Base-by-base conservation (phyloP, 2,888 invertebrate genomes). In the Acanthosepion esculentum region DNA sequence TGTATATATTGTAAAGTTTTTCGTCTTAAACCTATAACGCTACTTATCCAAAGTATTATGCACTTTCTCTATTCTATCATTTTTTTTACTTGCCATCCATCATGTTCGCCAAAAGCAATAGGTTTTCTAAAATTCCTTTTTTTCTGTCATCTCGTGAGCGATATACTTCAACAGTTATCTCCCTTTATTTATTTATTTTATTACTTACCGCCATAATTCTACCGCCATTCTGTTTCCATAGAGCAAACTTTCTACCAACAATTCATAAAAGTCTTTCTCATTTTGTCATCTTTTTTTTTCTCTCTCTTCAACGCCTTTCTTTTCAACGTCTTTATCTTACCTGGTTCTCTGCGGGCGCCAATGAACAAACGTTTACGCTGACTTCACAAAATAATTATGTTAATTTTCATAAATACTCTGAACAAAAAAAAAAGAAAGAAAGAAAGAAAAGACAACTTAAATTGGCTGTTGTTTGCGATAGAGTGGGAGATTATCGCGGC, bases 371-470 rank as follows among this genome's bases (percentile, higher is more conserved):
- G 78, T n/a, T 78, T 78, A 78, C n/a, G 78, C 78, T 18, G 78
- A 78, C n/a, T 78, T 78, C 78, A 78, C 78, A 78, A 78, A 78
- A 78, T 78, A 78, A 78, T 78, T 78, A 78, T 78, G 78, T n/a
- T 33, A 78, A 78, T 78, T 78, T 78, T 78, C 78, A 78, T 78
- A 78, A 78, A 78, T 78, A n/a, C n/a, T 10, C n/a, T 33, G 5
- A 78, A 33, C 12, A 78, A 78, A 78, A 78, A 78, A 78, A 29
- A n/a, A 78, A 64, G 1, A 64, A 64, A 4, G 26, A 41, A 41
- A 41, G 41, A 41, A 41, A 41, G 41, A 41, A 41, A 41, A 41
- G 41, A 41, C 41, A 41, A 41, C 41, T 78, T n/a, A n/a, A n/a
- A 78, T n/a, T 15, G 78, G 78, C n/a, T 78, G 78, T n/a, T 78